phyloP scores from a whole-genome alignment of 2,888 invertebrate genomes.

The Vesta saturnalis region DNA sequence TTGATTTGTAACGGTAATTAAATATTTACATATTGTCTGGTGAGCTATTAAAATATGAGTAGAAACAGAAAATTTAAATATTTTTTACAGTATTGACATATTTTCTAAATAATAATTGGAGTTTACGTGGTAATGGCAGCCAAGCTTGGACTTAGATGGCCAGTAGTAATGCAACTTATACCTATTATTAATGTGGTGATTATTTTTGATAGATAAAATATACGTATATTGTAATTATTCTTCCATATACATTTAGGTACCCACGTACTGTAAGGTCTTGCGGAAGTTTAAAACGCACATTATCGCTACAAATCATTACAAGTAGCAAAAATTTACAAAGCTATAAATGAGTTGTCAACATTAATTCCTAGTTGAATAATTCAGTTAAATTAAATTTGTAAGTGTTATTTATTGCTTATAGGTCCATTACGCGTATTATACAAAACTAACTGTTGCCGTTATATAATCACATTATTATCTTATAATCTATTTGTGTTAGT shows the following conservation, averaged over 20 bases:
- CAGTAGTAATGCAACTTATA: constrained; percentile 4
- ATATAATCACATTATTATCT: background rate
- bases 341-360: constrained; percentile 30
- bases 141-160: too few species aligned
- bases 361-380: constrained; percentile 31
- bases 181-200: background rate
- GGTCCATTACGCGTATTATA: background rate
- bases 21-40: background rate
- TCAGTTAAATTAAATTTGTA: constrained; percentile 23
- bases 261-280: background rate
- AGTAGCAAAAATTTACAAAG: constrained; percentile 29
- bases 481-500: background rate
- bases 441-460: background rate
- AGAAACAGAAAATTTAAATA: background rate
- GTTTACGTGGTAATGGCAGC: too few species aligned
- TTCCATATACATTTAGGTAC: background rate
- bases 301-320: constrained; percentile 26
- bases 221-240: constrained; percentile 8
- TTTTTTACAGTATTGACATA: background rate
- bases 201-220: constrained; percentile 8
- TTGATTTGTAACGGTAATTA: constrained; percentile 13
- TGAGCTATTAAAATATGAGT: background rate
- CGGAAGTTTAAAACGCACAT: constrained; percentile 18
- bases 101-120: too few species aligned
- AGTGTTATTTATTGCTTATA: background rate